Evolutionary conservation across 2,797 vertebrate species (phyloP), one percentile per base, ranked within the genome.

Genomic region (Atherinosoma microstoma): DNA sequence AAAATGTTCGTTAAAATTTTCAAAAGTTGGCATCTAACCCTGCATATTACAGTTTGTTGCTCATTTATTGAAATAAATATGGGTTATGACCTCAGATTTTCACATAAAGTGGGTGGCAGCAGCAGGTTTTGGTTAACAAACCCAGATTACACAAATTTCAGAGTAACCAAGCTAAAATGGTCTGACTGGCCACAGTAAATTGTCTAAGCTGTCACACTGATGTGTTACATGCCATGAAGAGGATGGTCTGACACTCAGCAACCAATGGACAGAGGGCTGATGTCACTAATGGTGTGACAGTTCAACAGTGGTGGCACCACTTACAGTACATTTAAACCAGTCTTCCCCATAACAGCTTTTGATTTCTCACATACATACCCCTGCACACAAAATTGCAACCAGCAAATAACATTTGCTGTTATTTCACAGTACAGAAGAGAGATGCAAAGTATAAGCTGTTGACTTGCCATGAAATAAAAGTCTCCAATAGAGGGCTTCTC

Each of bases 201-300:
- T 27, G 75, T 67, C 40, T 58, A 74, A 42, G 60, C 59, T 66
- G 42, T 45, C 62, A 34, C 88, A 84, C 62, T 3, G 78, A 79
- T 47, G 78, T 86, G 83, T 30, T 83, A 66, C 74, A 85, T 77
- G 79, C 65, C 27, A 57, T 30, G 49, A 40, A 49, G 57, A 84
- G 85, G 70, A 82, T 91, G 89, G 87, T 80, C 87, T 90, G 91
- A 86, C 84, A 78, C 70, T 24, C 77, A 54, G 86, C 86, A 90
- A 78, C 89, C 88, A 88, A 88, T 90, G 38, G 79, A 73, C 75
- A 72, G 72, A 77, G 76, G 75, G 79, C 79, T 89, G 88, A 89
- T 89, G 87, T 89, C 87, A 87, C 75, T 40, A 67, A 18, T 62
- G 8, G 73, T 57, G 58, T 77, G 66, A 70, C 77, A 70, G 71